Evolutionary conservation across 2,797 vertebrate genomes (phyloP).

Genomic region (Syndactyla subalaris): DNA sequence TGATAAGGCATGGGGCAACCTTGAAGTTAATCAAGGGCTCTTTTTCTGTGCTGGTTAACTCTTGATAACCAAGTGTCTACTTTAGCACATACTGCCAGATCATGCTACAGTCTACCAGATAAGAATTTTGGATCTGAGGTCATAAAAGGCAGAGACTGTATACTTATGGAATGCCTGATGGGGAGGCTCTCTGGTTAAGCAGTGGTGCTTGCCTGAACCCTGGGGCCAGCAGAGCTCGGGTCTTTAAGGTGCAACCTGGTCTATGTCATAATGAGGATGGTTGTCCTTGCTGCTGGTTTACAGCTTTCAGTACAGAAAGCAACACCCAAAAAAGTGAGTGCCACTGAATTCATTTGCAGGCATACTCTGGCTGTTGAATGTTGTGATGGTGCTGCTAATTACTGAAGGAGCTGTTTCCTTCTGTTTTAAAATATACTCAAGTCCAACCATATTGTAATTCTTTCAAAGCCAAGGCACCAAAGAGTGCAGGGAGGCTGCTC

Average conservation of each 20-base stretch:
- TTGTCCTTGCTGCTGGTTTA: not conserved
- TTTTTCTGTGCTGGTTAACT: constrained; percentile 29
- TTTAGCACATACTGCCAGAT: not conserved
- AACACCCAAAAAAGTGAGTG: not conserved
- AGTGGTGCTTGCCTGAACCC: not conserved
- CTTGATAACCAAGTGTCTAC: not conserved
- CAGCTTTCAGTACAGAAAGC: not conserved
- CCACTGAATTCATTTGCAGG: not conserved
- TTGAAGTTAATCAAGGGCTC: constrained; percentile 19
- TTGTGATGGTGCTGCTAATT: not conserved
- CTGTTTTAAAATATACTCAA: not conserved
- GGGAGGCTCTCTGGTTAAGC: not conserved
- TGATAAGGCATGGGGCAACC: not conserved
- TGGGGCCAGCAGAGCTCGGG: not conserved
- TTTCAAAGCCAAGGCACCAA: not conserved
- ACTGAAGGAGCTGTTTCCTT: not conserved
- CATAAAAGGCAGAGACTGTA: not conserved
- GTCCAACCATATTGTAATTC: not conserved
- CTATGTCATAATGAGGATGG: not conserved
- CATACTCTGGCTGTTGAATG: not conserved
- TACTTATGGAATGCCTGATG: not conserved
- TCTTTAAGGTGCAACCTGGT: not conserved
- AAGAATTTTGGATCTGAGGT: not conserved
- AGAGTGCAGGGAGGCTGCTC: not conserved
- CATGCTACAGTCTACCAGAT: not conserved